Conservation (phyloP, 2,113 vertebrate genomes). For the Malurus alboscapulatus region DNA sequence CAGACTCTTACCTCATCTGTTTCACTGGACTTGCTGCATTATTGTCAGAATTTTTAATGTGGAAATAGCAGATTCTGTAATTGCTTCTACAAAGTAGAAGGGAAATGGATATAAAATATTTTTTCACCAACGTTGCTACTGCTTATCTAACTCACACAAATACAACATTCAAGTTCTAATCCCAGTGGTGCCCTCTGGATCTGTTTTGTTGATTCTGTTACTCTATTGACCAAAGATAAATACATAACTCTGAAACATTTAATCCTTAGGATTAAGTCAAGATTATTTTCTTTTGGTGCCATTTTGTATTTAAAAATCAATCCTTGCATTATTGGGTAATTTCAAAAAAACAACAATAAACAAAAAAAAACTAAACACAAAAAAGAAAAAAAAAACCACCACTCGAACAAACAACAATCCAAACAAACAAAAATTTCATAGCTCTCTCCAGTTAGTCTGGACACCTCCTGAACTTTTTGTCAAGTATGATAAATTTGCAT, state of each 20-base stretch:
- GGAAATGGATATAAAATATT: neutral
- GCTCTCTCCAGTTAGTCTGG: neutral
- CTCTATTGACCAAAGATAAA: neutral
- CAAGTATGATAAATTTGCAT: neutral
- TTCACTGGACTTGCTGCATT: neutral
- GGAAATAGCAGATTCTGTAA: neutral
- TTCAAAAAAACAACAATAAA: neutral
- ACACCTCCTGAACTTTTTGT: neutral
- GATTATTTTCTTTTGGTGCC: neutral
- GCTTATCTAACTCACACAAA: neutral
- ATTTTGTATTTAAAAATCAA: neutral
- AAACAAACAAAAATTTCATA: neutral
- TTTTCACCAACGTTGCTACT: neutral
- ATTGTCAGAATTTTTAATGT: neutral
- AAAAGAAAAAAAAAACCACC: too few species aligned
- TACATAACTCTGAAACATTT: neutral
- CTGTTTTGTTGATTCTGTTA: neutral
- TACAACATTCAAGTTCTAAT: neutral
- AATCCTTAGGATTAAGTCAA: neutral
- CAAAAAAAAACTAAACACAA: too few species aligned
- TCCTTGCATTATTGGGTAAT: neutral
- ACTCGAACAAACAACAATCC: neutral
- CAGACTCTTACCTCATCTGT: neutral
- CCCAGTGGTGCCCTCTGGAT: neutral
- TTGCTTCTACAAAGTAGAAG: neutral